Evolutionary conservation across 2,888 invertebrate genomes (phyloP).

Genomic region (Caradrina kadenii): DNA sequence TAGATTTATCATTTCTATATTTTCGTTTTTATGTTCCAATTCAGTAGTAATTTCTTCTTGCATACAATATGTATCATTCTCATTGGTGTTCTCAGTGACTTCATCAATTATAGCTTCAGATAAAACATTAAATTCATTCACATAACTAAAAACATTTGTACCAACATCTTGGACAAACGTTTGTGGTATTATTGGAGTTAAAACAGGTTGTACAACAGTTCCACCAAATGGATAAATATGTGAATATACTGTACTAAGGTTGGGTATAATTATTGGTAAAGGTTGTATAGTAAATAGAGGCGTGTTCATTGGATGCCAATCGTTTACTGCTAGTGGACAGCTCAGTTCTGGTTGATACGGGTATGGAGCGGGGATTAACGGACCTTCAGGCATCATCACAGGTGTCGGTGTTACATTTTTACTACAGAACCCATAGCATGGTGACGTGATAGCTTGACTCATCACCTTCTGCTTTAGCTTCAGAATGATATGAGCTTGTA

Average conservation of each 20-base stretch:
- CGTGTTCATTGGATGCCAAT: slow-evolving; percentile 42
- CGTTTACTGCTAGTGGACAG: slow-evolving; percentile 32
- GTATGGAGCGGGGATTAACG: not conserved
- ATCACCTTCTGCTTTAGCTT: slow-evolving; percentile 38
- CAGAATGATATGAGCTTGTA: slow-evolving; percentile 26
- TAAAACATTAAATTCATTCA: slow-evolving; percentile 22
- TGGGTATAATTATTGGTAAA: slow-evolving; percentile 46
- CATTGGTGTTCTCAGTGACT: not conserved
- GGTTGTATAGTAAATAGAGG: slow-evolving; percentile 27
- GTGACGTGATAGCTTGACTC: slow-evolving; percentile 1
- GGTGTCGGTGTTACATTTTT: slow-evolving; percentile 14
- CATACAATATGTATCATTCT: slow-evolving; percentile 10
- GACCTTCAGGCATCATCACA: slow-evolving; percentile 15
- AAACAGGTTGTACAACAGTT: slow-evolving; percentile 33
- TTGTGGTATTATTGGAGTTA: slow-evolving; percentile 41
- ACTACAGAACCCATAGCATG: slow-evolving; percentile 18
- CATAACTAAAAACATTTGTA: slow-evolving; percentile 11
- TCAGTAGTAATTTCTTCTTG: slow-evolving; percentile 2
- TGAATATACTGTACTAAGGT: slow-evolving; percentile 33
- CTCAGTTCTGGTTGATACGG: slow-evolving; percentile 32
- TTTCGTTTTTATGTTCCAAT: not conserved
- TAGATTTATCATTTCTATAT: slow-evolving; percentile 13
- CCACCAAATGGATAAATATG: slow-evolving; percentile 32
- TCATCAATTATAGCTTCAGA: not conserved
- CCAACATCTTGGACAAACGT: slow-evolving; percentile 14